Conservation (phyloP, 2,113 vertebrate genomes). For the Acrocephalus arundinaceus region DNA sequence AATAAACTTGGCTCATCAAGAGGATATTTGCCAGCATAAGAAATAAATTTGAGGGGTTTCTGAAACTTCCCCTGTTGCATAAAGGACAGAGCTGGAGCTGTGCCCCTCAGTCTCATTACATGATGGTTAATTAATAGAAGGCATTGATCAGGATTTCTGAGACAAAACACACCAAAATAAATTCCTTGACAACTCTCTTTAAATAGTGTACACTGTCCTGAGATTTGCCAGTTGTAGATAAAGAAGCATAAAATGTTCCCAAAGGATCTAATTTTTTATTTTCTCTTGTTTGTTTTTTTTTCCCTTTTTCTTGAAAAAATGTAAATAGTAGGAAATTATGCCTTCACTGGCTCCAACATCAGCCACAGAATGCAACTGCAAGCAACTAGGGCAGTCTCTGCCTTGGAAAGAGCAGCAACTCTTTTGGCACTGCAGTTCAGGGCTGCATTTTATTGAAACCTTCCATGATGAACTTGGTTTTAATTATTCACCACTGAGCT, state of each 20-base stretch:
- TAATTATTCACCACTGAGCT: constrained; percentile 52
- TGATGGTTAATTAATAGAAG: background rate
- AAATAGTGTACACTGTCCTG: constrained; percentile 30
- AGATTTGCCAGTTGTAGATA: background rate
- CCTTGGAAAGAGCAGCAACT: constrained; percentile 6
- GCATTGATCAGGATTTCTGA: background rate
- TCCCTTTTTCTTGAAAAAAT: background rate
- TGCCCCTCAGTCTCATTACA: background rate
- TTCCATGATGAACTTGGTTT: constrained; percentile 51
- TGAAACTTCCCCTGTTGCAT: background rate
- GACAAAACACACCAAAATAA: background rate
- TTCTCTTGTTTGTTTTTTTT: background rate
- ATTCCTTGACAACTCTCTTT: constrained; percentile 8
- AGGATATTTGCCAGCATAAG: background rate
- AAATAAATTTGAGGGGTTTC: background rate
- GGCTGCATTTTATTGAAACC: constrained; percentile 56
- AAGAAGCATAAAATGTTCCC: constrained; percentile 32
- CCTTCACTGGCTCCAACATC: background rate
- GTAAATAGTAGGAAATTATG: background rate
- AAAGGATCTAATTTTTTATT: background rate
- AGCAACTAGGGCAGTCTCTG: constrained; percentile 50
- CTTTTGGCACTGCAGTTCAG: constrained; percentile 37
- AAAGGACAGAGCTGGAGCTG: background rate
- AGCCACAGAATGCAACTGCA: background rate
- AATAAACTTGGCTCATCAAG: background rate